Evolutionary conservation across 1,140 invertebrate species (phyloP).

Genomic region (Formica selysi): DNA sequence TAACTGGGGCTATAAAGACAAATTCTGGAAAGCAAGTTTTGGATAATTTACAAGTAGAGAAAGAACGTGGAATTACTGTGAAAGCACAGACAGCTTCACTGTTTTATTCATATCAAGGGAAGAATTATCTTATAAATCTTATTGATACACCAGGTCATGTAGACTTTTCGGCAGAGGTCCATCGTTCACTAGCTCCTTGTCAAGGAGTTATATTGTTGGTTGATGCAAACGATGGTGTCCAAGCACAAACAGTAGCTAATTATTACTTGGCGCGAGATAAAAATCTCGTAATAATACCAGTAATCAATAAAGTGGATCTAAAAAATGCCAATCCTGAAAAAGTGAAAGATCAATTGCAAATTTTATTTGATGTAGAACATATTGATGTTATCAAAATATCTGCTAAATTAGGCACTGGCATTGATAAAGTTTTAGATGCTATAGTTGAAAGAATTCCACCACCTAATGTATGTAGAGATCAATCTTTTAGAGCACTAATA

Average conservation of each 20-base stretch:
- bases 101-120: conserved; percentile 90
- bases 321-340: conserved; percentile 95
- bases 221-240: conserved; percentile 98
- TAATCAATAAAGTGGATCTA: conserved; percentile 98
- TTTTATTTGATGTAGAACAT: conserved; percentile 94
- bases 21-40: conserved; percentile 93
- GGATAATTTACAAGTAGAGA: conserved; percentile 96
- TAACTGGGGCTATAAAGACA: conserved; percentile 93
- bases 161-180: conserved; percentile 99
- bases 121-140: conserved; percentile 96
- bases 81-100: conserved; percentile 98
- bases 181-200: conserved; percentile 95
- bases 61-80: conserved; percentile 98
- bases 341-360: conserved; percentile 92
- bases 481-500: conserved; percentile 92
- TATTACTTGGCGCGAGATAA: conserved; percentile 96
- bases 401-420: conserved; percentile 95
- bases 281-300: conserved; percentile 95
- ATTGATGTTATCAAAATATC: conserved; percentile 92
- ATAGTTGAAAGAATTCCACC: conserved; percentile 93
- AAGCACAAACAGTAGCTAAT: conserved; percentile 99
- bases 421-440: conserved; percentile 91
- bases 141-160: conserved; percentile 99
- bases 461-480: conserved; percentile 88
- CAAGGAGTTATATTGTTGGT: conserved; percentile 98